Evolutionary conservation across 2,113 vertebrate species (phyloP).

Genomic region (Chaenogobius annularis): DNA sequence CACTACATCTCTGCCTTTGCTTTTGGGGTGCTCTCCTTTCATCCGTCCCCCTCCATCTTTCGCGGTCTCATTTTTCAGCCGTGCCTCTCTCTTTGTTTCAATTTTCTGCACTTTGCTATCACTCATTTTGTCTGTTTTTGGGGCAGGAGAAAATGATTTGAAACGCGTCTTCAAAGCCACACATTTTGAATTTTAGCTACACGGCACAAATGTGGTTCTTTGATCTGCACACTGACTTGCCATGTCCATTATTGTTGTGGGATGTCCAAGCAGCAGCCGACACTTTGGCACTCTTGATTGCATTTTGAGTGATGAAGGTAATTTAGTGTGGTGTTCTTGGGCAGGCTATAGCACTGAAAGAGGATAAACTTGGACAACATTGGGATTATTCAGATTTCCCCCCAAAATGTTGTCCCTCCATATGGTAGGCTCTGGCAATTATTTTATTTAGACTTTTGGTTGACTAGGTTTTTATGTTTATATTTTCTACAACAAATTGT

Average conservation of each 20-base stretch:
- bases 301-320: too few species aligned
- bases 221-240: not conserved
- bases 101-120: slow-evolving; percentile 6
- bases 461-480: too few species aligned
- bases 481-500: too few species aligned
- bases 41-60: slow-evolving; percentile 3
- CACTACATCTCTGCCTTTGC: slow-evolving; percentile 25
- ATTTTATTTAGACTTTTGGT: too few species aligned
- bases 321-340: too few species aligned
- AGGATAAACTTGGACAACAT: too few species aligned
- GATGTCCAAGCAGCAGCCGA: too few species aligned
- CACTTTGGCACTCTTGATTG: too few species aligned
- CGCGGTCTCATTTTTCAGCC: slow-evolving; percentile 4
- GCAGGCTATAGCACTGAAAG: too few species aligned
- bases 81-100: slow-evolving; percentile 8
- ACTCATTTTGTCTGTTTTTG: slow-evolving; percentile 5
- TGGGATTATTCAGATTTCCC: too few species aligned
- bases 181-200: not conserved
- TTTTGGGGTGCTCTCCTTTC: slow-evolving; percentile 11
- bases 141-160: not conserved
- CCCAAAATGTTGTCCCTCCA: too few species aligned
- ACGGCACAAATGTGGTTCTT: not conserved
- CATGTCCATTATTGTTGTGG: not conserved
- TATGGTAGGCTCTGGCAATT: too few species aligned
- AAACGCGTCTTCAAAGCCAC: not conserved